Evolutionary conservation across 1,140 invertebrate species (phyloP).

Genomic region (Leptoteleia sp.): DNA sequence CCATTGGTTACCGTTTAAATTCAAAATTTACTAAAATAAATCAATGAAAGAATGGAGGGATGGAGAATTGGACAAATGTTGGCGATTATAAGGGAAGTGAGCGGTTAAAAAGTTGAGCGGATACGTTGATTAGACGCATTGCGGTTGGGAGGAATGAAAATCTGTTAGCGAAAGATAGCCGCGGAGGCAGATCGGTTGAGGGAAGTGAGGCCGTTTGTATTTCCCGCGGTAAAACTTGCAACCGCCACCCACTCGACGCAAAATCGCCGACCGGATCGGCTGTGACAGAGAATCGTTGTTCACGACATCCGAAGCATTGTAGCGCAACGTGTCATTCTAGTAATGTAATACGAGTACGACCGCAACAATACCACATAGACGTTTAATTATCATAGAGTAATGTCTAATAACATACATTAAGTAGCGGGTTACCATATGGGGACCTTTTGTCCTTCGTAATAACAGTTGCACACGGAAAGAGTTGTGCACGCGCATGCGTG

Average conservation of each 20-base stretch:
- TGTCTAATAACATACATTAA: conserved; percentile 82
- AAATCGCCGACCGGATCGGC: conserved; percentile 68
- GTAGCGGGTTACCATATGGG: conserved; percentile 79
- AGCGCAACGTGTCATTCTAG: conserved; percentile 80
- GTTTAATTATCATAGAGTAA: conserved; percentile 82
- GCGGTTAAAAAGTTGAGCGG: too few relatives aligned
- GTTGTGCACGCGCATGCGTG: conserved; percentile 78
- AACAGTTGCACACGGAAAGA: conserved; percentile 78
- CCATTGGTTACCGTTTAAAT: too few relatives aligned
- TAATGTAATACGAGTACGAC: conserved; percentile 79
- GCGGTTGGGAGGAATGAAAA: neutral
- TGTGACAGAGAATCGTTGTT: conserved; percentile 69
- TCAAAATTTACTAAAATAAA: too few relatives aligned
- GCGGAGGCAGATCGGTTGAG: neutral
- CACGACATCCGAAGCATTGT: conserved; percentile 80
- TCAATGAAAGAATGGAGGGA: too few relatives aligned
- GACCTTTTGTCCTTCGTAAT: conserved; percentile 78
- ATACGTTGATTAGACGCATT: too few relatives aligned
- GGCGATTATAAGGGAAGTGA: too few relatives aligned
- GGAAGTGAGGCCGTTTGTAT: conserved; percentile 60
- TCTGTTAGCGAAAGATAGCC: neutral
- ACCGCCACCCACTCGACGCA: conserved; percentile 49
- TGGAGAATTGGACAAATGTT: too few relatives aligned
- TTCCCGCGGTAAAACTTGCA: conserved; percentile 65
- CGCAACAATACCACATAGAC: conserved; percentile 81